Evolutionary conservation across 2,797 vertebrate genomes (phyloP).

Genomic region (Ctenosaura bakeri): DNA sequence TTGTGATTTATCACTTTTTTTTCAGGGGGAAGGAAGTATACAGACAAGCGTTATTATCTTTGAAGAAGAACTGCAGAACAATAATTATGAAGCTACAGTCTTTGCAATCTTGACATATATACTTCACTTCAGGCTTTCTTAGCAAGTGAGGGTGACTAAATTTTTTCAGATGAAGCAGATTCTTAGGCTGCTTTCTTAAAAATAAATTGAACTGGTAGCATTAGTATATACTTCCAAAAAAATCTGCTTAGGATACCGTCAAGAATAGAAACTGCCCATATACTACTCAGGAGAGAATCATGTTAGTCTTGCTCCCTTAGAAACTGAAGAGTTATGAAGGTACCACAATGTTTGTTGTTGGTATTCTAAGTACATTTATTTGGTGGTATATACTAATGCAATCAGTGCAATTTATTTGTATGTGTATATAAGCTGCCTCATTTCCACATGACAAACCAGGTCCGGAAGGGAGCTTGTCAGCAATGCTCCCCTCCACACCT

Average conservation of each 20-base stretch:
- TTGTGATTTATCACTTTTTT: not conserved
- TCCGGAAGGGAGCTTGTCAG: too few relatives aligned
- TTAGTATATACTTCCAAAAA: not conserved
- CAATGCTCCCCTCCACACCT: too few relatives aligned
- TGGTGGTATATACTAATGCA: not conserved
- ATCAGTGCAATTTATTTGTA: not conserved
- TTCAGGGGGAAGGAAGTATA: not conserved
- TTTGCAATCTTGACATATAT: not conserved
- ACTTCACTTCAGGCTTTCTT: not conserved
- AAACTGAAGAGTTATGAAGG: too few relatives aligned
- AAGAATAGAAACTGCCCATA: not conserved
- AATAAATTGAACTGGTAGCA: not conserved
- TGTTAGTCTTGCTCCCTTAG: not conserved
- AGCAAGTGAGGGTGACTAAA: too few relatives aligned
- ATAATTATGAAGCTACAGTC: not conserved
- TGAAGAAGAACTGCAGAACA: not conserved
- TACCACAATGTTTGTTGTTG: not conserved
- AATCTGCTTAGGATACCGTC: too few relatives aligned
- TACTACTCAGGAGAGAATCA: not conserved
- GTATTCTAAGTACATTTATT: not conserved
- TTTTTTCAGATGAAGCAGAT: not conserved
- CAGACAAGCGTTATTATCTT: not conserved
- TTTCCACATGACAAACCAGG: too few relatives aligned
- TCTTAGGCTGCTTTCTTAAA: too few relatives aligned
- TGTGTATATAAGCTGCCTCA: too few relatives aligned